phyloP scores from a whole-genome alignment of 2,113 vertebrate genomes.

The Melozone crissalis region DNA sequence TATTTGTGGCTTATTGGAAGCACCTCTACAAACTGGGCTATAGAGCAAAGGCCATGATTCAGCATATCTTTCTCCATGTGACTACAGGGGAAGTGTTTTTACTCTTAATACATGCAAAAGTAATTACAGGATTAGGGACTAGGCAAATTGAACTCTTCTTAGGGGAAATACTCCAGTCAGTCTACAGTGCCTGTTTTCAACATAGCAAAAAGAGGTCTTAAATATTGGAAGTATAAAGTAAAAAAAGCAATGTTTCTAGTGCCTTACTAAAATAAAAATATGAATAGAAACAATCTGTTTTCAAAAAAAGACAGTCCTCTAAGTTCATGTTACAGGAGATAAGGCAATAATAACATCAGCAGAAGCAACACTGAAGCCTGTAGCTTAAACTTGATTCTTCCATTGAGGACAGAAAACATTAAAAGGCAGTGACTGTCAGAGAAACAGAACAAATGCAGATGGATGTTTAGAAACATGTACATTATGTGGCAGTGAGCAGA shows the following conservation, averaged over 20 bases:
- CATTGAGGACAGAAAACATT: neutral
- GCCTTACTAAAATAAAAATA: neutral
- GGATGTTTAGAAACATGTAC: neutral
- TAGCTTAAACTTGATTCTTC: neutral
- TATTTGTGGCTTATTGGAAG: neutral
- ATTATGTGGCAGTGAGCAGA: neutral
- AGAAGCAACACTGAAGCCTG: neutral
- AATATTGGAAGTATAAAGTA: neutral
- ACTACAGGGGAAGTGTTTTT: neutral
- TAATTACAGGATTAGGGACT: slow-evolving; percentile 7
- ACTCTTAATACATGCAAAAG: neutral
- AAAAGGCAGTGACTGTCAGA: neutral
- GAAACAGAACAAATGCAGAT: slow-evolving; percentile 23
- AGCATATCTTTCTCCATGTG: neutral
- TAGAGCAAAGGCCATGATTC: neutral
- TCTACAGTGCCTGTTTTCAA: neutral
- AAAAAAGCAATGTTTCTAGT: neutral
- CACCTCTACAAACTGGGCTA: neutral
- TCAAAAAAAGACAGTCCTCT: neutral
- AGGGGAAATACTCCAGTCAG: neutral
- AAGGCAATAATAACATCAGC: neutral
- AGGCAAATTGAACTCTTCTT: neutral
- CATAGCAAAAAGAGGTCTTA: neutral
- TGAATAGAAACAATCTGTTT: neutral
- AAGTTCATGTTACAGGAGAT: neutral